Evolutionary conservation across 2,113 vertebrate species (phyloP).

Genomic region (Cyanocitta stelleri): DNA sequence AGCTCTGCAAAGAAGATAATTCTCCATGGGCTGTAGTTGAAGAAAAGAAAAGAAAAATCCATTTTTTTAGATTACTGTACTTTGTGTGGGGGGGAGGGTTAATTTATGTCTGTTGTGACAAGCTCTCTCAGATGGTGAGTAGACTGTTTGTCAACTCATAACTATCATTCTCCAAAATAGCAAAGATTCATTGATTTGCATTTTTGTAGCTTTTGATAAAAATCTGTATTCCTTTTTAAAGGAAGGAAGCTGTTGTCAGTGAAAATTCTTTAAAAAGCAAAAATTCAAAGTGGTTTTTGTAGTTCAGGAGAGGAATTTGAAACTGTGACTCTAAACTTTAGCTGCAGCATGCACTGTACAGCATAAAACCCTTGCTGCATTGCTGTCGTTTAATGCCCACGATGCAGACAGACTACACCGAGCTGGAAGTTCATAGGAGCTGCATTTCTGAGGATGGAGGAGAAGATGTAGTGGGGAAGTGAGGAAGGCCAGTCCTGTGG

Average conservation of each 20-base stretch:
- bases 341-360: background rate
- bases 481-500: background rate
- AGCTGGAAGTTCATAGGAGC: background rate
- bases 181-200: background rate
- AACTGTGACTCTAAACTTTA: background rate
- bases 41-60: slow-evolving; percentile 44
- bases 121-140: slow-evolving; percentile 21
- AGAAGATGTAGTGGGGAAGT: background rate
- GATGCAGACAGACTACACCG: no score
- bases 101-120: slow-evolving; percentile 63
- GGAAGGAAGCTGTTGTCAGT: background rate
- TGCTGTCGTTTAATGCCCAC: background rate
- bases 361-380: background rate
- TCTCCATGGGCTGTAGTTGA: slow-evolving; percentile 21
- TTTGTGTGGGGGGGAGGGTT: background rate
- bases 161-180: slow-evolving; percentile 38
- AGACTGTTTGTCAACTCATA: slow-evolving; percentile 52
- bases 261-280: background rate
- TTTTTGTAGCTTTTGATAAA: slow-evolving; percentile 17
- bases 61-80: background rate
- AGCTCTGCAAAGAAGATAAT: slow-evolving; percentile 51
- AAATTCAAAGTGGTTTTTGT: background rate
- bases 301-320: background rate
- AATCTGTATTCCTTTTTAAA: background rate
- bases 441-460: background rate